Evolutionary conservation across 2,113 vertebrate genomes (phyloP).

Genomic region (Leucosticte australis): DNA sequence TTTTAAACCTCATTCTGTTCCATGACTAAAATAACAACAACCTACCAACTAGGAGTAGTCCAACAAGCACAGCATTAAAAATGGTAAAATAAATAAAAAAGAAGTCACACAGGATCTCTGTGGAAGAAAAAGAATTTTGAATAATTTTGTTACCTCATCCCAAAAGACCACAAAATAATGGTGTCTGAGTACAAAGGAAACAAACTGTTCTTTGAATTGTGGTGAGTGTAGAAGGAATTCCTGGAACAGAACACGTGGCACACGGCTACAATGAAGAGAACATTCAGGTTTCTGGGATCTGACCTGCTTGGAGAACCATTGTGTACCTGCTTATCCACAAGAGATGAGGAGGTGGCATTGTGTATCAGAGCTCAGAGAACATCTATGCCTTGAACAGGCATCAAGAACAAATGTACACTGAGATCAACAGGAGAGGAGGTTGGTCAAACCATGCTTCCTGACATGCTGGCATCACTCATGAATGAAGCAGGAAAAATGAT

Average conservation of each 20-base stretch:
- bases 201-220: background rate
- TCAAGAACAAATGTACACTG: background rate
- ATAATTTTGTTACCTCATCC: background rate
- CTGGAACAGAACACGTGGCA: background rate
- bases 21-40: background rate
- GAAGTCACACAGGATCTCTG: background rate
- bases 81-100: background rate
- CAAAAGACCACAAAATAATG: background rate
- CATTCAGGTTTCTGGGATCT: background rate
- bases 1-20: background rate
- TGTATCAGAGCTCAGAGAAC: background rate
- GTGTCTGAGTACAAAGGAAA: background rate
- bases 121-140: background rate
- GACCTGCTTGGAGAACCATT: background rate
- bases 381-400: rapidly evolving
- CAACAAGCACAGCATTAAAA: background rate
- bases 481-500: background rate
- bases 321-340: rapidly evolving
- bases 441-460: background rate
- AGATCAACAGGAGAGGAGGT: background rate
- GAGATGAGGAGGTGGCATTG: background rate
- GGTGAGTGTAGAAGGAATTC: background rate
- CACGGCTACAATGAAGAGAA: background rate
- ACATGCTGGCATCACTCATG: background rate
- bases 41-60: background rate